These are phyloP conservation scores for Nycticebus coucang DNA, from an alignment of 2,113 vertebrate species.

Conservation along the genomic window DNA sequence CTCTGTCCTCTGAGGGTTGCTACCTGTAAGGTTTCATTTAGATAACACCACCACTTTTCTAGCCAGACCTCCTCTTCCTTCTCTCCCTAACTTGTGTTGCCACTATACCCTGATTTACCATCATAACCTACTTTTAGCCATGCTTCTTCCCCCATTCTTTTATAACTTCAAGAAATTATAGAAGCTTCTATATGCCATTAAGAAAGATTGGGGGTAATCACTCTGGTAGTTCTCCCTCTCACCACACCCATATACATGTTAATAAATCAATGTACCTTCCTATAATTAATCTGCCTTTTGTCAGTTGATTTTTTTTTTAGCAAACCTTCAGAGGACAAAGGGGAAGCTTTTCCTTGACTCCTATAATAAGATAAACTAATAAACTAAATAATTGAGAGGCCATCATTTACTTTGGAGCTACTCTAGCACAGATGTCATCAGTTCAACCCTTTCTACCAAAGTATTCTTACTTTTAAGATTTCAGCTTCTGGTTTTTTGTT, in stretches of 20 bases:
- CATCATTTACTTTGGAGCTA: constrained; percentile 20
- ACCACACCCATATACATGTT: not conserved
- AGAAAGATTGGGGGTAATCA: not conserved
- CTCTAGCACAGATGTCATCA: not conserved
- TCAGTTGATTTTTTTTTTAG: not conserved
- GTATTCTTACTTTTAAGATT: not conserved
- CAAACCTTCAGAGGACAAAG: not conserved
- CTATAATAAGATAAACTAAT: not conserved
- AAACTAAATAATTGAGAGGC: not conserved
- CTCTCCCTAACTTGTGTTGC: not conserved
- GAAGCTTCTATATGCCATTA: not conserved
- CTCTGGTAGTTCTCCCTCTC: not conserved
- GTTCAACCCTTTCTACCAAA: not conserved
- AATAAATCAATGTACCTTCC: not conserved
- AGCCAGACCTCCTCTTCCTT: not conserved
- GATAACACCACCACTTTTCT: not conserved
- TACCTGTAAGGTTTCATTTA: not conserved
- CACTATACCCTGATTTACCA: not conserved
- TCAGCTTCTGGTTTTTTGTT: not conserved
- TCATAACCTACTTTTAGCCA: not conserved
- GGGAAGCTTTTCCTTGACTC: not conserved
- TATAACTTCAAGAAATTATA: not conserved
- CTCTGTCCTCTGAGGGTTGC: not conserved
- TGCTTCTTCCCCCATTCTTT: not conserved
- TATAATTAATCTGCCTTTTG: not conserved